Base-by-base conservation (phyloP, 2,888 invertebrate genomes). In the Ommatoiulus sabulosus region DNA sequence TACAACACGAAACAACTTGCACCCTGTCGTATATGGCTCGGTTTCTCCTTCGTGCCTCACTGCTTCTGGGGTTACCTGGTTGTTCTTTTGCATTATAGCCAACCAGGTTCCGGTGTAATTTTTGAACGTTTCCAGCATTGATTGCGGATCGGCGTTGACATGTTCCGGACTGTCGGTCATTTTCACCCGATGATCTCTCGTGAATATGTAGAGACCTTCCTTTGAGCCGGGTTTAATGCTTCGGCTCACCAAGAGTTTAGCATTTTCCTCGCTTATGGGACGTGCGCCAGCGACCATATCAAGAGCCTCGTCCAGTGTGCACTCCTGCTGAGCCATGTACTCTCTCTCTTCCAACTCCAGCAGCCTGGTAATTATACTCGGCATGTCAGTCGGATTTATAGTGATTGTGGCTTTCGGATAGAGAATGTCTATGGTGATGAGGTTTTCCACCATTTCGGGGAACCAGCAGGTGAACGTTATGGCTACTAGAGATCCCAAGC, bases 401-500 rank as follows among this genome's bases (percentile, higher is more conserved):
- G 24, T 24, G 0, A 44, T 85, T 24, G 44, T n/a, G 85, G 52
- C 48, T 10, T 44, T 24, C 10, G 89, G 89, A 57, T 84, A 89
- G 15, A 89, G 46, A 24, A 91, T 88, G 88, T 91, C 91, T 15
- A 91, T n/a, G 5, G 90, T 85, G 15, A 91, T 89, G 12, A 93
- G 87, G 63, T 91, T 91, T 72, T 91, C 91, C 43, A 92, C 91
- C n/a, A 90, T 88, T 0, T 92, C 90, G 0, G 92, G 92, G 89
- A 91, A 92, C 24, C 91, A 90, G 0, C 91, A 91, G 48, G 92
- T 91, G 90, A 92, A 92, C 24, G 92, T 89, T 4, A 92, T 91
- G 4, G 91, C 92, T 12, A 92, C 89, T 8, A 91, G 90, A 15
- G 92, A 92, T 46, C 93, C 93, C 91, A 93, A 91, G 80, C 91